phyloP scores from a whole-genome alignment of 2,797 vertebrate genomes.

The Valencia hispanica region DNA sequence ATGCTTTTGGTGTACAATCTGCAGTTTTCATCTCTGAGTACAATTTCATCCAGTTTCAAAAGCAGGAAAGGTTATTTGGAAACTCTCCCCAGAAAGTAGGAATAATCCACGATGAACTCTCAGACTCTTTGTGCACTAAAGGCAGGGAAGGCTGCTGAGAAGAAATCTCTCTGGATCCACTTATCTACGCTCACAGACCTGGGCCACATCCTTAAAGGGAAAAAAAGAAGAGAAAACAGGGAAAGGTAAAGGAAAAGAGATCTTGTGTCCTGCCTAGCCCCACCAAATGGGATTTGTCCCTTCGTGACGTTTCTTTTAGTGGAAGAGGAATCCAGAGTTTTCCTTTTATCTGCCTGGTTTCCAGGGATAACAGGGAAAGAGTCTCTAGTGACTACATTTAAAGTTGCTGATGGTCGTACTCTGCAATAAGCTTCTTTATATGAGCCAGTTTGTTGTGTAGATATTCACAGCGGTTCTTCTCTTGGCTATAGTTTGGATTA shows the following conservation, averaged over 20 bases:
- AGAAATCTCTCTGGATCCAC: constrained; percentile 57
- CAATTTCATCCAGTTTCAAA: constrained; percentile 52
- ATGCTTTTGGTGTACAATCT: constrained; percentile 66
- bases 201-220: constrained; percentile 24
- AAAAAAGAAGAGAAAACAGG: constrained; percentile 49
- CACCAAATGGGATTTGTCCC: constrained; percentile 72
- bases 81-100: constrained; percentile 50
- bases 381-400: constrained; percentile 77
- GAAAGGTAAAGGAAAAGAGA: constrained; percentile 25
- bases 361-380: constrained; percentile 68
- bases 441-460: constrained; percentile 99
- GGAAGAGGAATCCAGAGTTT: constrained; percentile 74
- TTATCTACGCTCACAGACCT: constrained; percentile 53
- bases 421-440: constrained; percentile 97
- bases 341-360: constrained; percentile 69
- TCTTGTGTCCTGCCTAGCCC: constrained; percentile 65
- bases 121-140: constrained; percentile 61
- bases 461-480: constrained; percentile 99
- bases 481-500: constrained; percentile 96
- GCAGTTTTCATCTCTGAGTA: constrained; percentile 50
- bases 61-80: constrained; percentile 55
- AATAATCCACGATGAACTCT: constrained; percentile 52
- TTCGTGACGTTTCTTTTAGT: constrained; percentile 69
- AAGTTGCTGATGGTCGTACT: constrained; percentile 95
- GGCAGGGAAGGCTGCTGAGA: constrained; percentile 48